These are phyloP conservation scores for Micrastur ruficollis DNA, from an alignment of 2,797 vertebrate genomes.

Conservation along the genomic window DNA sequence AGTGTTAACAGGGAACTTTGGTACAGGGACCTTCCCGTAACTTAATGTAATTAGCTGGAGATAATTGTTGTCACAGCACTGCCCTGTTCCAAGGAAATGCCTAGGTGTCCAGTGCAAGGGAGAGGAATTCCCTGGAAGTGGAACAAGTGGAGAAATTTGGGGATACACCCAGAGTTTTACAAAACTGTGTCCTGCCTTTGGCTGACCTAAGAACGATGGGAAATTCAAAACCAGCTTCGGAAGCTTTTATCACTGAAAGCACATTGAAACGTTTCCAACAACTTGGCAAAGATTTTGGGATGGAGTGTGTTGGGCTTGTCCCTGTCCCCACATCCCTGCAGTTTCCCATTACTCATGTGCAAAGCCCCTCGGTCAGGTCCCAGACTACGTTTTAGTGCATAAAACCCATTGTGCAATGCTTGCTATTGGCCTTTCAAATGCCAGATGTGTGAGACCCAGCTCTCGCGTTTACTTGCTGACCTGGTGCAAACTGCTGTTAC, in stretches of 20 bases:
- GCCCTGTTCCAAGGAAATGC: not conserved
- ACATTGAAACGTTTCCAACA: not conserved
- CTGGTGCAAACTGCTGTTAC: not conserved
- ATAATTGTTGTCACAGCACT: not conserved
- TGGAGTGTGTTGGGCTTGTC: accelerated
- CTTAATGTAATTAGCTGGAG: not conserved
- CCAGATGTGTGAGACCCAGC: not conserved
- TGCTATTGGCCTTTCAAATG: accelerated
- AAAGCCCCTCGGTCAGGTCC: not conserved
- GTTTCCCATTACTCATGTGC: not conserved
- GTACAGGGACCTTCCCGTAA: not conserved
- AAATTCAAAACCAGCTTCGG: not conserved
- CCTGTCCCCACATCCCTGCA: not conserved
- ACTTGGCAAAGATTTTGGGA: not conserved
- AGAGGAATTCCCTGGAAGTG: not conserved
- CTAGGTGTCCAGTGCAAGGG: accelerated
- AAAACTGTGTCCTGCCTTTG: not conserved
- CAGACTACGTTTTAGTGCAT: not conserved
- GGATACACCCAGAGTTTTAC: too few relatives aligned
- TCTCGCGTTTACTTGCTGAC: accelerated
- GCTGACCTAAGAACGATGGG: not conserved
- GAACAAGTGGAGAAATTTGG: not conserved
- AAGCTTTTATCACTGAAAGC: not conserved
- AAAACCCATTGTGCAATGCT: not conserved
- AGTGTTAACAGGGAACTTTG: not conserved